Base-by-base conservation (phyloP, 2,113 vertebrate species). In the Cairina moschata region DNA sequence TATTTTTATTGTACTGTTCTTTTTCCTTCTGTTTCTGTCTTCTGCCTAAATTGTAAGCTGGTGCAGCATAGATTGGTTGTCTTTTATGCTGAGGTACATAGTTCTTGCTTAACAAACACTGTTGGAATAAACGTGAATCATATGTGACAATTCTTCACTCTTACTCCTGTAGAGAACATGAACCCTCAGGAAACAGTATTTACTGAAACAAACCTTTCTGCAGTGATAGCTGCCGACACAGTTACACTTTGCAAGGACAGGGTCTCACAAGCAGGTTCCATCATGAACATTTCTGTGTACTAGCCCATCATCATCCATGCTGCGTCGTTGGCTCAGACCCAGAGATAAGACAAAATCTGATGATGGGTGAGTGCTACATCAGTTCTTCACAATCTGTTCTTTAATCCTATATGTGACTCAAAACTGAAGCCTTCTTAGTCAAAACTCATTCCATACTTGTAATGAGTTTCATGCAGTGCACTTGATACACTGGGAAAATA, bases 261-360 rank as follows among this genome's bases (percentile, higher is more conserved):
- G 4, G 4, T 38, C 13, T 56, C 46, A 46, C 26, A 59, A n/a
- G 0, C 2, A 65, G 9, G 15, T 26, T 90, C 18, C 11, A 21
- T 58, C n/a, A 34, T 1, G 2, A 72, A 28, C n/a, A 17, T 9
- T 32, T 56, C 25, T 11, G 14, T 46, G 28, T 3, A 4, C 21
- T 50, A 2, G 50, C 5, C 46, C 1, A 0, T 34, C 58, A 50
- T 7, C 34, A 17, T 60, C 68, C 76, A 34, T 40, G 6, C 22
- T 80, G 25, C 29, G 20, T 20, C 65, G 32, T 18, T 54, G 69
- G 86, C 46, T 50, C 20, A 54, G 50, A n/a, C 31, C 5, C 10
- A 66, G 36, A 81, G 42, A 65, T 52, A 63, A 76, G 66, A 75
- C 2, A 5, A 81, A 59, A 83, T 84, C 52, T 42, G n/a, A 23